Conservation (phyloP, 2,888 invertebrate species). For the Melanostoma mellinum region DNA sequence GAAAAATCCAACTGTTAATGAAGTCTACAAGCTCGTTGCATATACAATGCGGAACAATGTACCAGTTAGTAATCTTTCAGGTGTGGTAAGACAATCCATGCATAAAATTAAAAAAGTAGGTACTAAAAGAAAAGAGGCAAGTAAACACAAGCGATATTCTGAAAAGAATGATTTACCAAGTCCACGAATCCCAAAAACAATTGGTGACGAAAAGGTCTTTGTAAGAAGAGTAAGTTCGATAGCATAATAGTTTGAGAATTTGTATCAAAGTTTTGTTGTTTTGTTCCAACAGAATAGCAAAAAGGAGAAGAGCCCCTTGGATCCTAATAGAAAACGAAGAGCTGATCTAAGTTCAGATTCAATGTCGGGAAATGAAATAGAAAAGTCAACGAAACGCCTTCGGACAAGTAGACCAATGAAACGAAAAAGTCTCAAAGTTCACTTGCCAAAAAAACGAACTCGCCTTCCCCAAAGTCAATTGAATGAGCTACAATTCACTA, state of each 20-base stretch:
- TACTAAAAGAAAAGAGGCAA: neutral
- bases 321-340: slow-evolving; percentile 20
- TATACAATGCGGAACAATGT: slow-evolving; percentile 27
- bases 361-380: slow-evolving; percentile 23
- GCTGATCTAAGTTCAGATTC: slow-evolving; percentile 16
- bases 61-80: slow-evolving; percentile 1
- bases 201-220: neutral
- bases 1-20: neutral
- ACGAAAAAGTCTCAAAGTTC: neutral
- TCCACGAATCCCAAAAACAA: neutral
- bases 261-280: neutral
- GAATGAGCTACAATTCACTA: no score
- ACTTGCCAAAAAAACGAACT: slow-evolving; percentile 1
- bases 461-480: neutral
- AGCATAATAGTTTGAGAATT: neutral
- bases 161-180: neutral
- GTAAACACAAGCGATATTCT: neutral
- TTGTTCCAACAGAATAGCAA: neutral
- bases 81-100: slow-evolving; percentile 10
- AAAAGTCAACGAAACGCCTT: slow-evolving; percentile 24
- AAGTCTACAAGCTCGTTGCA: slow-evolving; percentile 8
- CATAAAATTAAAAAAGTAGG: slow-evolving; percentile 23
- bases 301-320: neutral
- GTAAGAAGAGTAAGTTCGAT: neutral
- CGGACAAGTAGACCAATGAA: neutral